phyloP scores from a whole-genome alignment of 2,797 vertebrate genomes.

The Choloepus didactylus region DNA sequence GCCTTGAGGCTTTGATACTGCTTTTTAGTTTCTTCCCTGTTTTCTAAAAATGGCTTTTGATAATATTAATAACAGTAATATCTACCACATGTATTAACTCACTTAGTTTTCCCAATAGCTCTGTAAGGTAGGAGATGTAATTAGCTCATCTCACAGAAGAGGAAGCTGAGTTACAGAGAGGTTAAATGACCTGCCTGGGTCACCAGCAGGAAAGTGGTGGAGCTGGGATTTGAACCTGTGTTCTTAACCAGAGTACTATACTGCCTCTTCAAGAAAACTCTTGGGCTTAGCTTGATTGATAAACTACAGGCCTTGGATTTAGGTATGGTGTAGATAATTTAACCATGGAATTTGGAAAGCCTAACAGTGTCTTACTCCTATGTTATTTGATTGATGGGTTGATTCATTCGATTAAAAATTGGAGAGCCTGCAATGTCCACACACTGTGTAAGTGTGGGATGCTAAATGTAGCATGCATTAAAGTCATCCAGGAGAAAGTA shows the following conservation, averaged over 20 bases:
- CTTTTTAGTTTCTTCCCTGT: constrained; percentile 11
- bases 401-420: background rate
- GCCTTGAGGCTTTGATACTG: background rate
- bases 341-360: background rate
- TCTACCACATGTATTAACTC: background rate
- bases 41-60: background rate
- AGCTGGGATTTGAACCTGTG: background rate
- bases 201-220: background rate
- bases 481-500: background rate
- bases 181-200: background rate
- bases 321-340: background rate
- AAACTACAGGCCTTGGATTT: background rate
- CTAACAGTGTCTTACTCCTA: background rate
- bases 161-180: background rate
- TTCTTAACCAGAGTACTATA: background rate
- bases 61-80: background rate
- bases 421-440: background rate
- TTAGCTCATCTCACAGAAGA: background rate
- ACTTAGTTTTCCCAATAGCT: constrained; percentile 6
- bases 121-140: background rate
- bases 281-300: background rate
- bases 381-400: background rate
- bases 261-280: background rate
- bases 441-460: background rate
- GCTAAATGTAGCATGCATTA: background rate